Evolutionary conservation across 1,140 invertebrate species (phyloP), one percentile per base, ranked within the genome.

Genomic region (Calycopis cecrops): DNA sequence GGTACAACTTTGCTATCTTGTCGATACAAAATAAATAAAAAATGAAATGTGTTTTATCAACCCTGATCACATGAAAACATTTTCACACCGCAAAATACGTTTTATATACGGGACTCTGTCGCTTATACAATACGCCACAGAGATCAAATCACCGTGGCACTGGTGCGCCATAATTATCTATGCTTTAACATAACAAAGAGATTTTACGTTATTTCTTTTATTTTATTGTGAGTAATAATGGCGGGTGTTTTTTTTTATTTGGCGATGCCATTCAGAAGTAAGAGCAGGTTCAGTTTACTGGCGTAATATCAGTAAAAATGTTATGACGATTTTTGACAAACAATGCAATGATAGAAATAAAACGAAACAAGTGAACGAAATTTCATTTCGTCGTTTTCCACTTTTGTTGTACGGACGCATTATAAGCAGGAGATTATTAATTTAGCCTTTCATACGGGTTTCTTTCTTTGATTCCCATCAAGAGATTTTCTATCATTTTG

Each of bases 161-260:
- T 48, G 28, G 17, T 50, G 55, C 35, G 21, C 2, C 48, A 54
- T 57, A 59, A 53, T 51, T 63, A 54, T 63, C 56, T 60, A 51
- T 55, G 57, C 21, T 48, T 37, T 50, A 37, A 37, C 49, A 37
- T 51, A 37, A 51, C 35, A 51, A 51, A 51, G 35, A 18, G 11
- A 67, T 64, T 63, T 71, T 69, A 67, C 69, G 68, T 70, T 70
- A 70, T 70, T 70, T 67, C 61, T 72, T 70, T 73, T 70, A 67
- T 72, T 69, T 67, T 60, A 68, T 65, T 66, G 62, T 66, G 57
- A 53, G 51, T 54, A 51, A 65, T 55, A 70, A 65, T 67, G 59
- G 66, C 37, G 44, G 35, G 49, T 35, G 28, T 35, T 37, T 51
- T 18, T 51, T 44, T 3, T 44, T 3, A 4, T 35, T 17, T 38